Conservation (phyloP, 2,797 vertebrate species). For the Cetoscarus ocellatus region DNA sequence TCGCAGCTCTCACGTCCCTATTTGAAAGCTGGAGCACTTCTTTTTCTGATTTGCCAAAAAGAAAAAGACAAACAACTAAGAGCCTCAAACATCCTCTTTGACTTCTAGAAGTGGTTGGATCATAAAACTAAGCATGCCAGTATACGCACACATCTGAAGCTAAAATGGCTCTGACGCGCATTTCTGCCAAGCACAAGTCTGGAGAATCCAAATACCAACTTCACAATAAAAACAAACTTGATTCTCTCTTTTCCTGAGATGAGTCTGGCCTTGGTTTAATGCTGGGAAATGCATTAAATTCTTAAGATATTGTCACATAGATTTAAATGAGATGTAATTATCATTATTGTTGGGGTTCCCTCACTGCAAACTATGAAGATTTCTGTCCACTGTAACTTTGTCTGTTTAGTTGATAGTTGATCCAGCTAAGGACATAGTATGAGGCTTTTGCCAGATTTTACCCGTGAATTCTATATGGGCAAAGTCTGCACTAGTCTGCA, state of each 20-base stretch:
- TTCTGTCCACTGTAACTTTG: no score
- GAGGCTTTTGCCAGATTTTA: no score
- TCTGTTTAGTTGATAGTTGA: no score
- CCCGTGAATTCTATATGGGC: no score
- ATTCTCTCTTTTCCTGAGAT: neutral
- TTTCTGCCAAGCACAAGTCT: constrained; percentile 22
- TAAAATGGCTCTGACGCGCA: neutral
- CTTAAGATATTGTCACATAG: no score
- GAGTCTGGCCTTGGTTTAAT: neutral
- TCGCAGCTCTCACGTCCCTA: neutral
- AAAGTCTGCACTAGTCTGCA: no score
- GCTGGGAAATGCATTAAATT: no score
- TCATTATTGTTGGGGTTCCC: no score
- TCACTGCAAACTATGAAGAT: no score
- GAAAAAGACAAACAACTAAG: constrained; percentile 26
- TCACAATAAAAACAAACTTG: neutral
- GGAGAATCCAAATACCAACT: neutral
- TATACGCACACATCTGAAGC: neutral
- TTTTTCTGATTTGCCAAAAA: constrained; percentile 9
- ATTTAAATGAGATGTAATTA: no score
- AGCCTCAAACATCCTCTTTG: constrained; percentile 25
- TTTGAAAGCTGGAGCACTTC: constrained; percentile 4
- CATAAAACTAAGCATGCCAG: constrained; percentile 16
- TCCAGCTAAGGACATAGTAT: no score
- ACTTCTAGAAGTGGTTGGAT: constrained; percentile 41